Percentiles rank a stretch among this genome's conserved stretches.
Conservation (phyloP, 2,797 vertebrate genomes). For the Sternotherus odoratus region DNA sequence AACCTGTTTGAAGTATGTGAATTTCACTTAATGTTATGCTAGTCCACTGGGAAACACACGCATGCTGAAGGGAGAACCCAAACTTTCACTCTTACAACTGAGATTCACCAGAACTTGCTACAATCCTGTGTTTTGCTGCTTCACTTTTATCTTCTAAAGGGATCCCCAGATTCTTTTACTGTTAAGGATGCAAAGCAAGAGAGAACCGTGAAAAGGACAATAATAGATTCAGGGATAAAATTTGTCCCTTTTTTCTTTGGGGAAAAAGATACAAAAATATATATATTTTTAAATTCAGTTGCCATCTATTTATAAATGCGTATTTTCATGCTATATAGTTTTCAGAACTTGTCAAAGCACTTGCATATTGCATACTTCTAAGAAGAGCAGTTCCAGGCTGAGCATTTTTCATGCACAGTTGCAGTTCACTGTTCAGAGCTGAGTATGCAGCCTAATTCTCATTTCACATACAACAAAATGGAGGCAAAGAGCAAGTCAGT, state of each 20-base stretch:
- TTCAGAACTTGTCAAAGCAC: background rate
- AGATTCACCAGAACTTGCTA: conserved; percentile 13
- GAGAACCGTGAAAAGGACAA: background rate
- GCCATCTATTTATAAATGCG: background rate
- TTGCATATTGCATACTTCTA: background rate
- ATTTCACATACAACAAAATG: conserved; percentile 5
- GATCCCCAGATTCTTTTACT: background rate
- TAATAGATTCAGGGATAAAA: background rate
- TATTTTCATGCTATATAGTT: background rate
- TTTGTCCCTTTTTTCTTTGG: background rate
- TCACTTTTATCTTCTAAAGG: background rate
- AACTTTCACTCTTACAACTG: conserved; percentile 27
- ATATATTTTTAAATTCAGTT: background rate
- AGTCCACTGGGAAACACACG: conserved; percentile 5
- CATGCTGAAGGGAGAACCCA: background rate
- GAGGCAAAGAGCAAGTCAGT: background rate
- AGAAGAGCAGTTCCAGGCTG: background rate
- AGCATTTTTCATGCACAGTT: background rate
- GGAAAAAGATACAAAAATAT: background rate
- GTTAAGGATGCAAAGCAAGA: background rate
- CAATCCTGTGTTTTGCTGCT: background rate
- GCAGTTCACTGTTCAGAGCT: background rate
- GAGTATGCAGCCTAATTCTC: conserved; percentile 4
- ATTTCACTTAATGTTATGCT: conserved; percentile 42
- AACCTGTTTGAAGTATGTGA: conserved; percentile 56